These are phyloP conservation scores for Eueides isabella DNA, from an alignment of 1,140 invertebrate species.

Conservation along the genomic window DNA sequence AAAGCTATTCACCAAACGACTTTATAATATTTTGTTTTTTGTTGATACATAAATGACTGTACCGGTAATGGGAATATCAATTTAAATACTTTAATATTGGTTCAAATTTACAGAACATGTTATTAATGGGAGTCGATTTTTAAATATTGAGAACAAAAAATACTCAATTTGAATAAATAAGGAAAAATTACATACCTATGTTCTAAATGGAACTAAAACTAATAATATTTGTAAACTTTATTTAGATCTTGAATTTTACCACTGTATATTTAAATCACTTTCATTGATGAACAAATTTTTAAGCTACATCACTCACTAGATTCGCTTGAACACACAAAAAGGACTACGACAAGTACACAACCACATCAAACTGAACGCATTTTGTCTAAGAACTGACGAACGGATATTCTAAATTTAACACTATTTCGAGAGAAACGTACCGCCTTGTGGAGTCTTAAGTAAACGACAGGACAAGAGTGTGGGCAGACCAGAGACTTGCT, in stretches of 20 bases:
- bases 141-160: neutral
- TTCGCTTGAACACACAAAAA: conserved; percentile 27
- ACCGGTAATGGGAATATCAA: neutral
- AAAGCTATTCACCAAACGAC: neutral
- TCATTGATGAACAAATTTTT: neutral
- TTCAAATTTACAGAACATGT: neutral
- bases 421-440: conserved; percentile 71
- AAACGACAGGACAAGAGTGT: conserved; percentile 60
- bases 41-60: neutral
- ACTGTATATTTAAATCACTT: neutral
- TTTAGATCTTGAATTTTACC: neutral
- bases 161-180: neutral
- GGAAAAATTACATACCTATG: neutral
- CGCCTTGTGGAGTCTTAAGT: conserved; percentile 53
- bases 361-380: conserved; percentile 62
- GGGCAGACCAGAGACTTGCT: conserved; percentile 51
- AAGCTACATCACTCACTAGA: conserved; percentile 5
- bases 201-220: neutral
- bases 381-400: conserved; percentile 72
- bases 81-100: neutral
- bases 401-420: conserved; percentile 80
- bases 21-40: neutral
- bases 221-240: neutral
- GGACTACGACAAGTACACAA: conserved; percentile 29
- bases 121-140: neutral